Evolutionary conservation across 2,797 vertebrate species (phyloP).

Genomic region (Botia almorhae): DNA sequence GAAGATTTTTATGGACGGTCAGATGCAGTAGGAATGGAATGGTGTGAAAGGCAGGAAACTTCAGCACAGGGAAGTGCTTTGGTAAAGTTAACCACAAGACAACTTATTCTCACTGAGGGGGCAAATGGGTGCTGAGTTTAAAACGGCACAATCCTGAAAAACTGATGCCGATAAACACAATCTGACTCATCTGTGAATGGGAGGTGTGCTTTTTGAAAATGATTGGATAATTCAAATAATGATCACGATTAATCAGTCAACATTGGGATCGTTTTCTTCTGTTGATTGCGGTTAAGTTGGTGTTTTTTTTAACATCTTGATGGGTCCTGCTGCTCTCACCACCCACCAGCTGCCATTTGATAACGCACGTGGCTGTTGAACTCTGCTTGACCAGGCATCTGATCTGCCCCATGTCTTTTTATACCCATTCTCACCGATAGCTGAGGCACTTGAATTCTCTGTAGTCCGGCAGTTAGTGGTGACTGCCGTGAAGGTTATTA

Average conservation of each 20-base stretch:
- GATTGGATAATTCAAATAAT: not conserved
- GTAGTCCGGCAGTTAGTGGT: not conserved
- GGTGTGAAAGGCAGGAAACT: too few species aligned
- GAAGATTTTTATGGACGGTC: too few species aligned
- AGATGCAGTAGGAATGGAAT: too few species aligned
- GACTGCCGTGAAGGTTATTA: not conserved
- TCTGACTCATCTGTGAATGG: too few species aligned
- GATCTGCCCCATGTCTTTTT: slow-evolving; percentile 17
- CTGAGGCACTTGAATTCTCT: slow-evolving; percentile 18
- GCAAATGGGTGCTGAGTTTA: not conserved
- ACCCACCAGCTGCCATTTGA: slow-evolving; percentile 11
- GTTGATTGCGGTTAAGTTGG: not conserved
- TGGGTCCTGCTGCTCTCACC: not conserved
- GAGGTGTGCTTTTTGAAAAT: not conserved
- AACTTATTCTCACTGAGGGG: not conserved
- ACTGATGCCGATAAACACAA: not conserved
- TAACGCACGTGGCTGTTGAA: slow-evolving; percentile 1
- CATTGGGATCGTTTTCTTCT: not conserved
- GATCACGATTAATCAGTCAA: not conserved
- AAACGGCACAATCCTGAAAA: not conserved
- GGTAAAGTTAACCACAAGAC: not conserved
- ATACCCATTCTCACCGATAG: not conserved
- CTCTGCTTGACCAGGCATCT: slow-evolving; percentile 3
- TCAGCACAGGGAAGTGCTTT: too few species aligned
- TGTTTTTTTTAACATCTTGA: slow-evolving; percentile 7